Base-by-base conservation (phyloP, 53 echinoderm and acorn worm genomes). In the Astropecten irregularis region DNA sequence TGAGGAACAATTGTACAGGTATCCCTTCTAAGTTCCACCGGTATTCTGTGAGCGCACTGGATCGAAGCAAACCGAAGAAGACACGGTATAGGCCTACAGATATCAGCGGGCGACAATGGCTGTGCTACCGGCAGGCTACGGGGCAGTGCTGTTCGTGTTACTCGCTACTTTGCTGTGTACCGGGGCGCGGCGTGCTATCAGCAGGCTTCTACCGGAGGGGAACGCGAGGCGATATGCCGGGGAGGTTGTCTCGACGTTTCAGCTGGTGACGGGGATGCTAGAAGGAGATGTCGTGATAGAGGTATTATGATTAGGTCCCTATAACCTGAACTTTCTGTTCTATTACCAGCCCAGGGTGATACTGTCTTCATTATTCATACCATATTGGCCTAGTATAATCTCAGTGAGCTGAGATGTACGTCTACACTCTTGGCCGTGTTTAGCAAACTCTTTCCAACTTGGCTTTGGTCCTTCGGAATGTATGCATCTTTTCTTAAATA, bases 241-340 rank as follows among this genome's bases (percentile, higher is more conserved):
- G 14, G 96, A 96, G 72, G 40, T 88, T 42, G 71, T 96, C 42
- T 91, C 93, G 8, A 93, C 91, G 16, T 96, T 96, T 85, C 96
- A 96, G 76, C 68, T 96, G 3, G 96, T 96, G 2, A 89, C 91
- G 13, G 96, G 96, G 1, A 89, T 96, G 66, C 66, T 96, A 81
- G 96, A 96, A 88, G 93, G 96, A 0, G 93, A 96, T 53, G 90
- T 89, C 28, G 89, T 96, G 37, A 69, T 96, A 22, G 96, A 96
- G 76, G 76, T 76, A 76, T 29, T 11, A n/a, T n/a, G n/a, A n/a
- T n/a, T n/a, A n/a, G n/a, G n/a, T n/a, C n/a, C n/a, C n/a, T n/a
- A n/a, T n/a, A n/a, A n/a, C n/a, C n/a, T n/a, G n/a, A n/a, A n/a
- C n/a, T n/a, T n/a, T n/a, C n/a, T n/a, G n/a, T n/a, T n/a, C n/a